These are phyloP conservation scores for Tipula helvola DNA, from an alignment of 2,888 invertebrate genomes.

Conservation along the genomic window DNA sequence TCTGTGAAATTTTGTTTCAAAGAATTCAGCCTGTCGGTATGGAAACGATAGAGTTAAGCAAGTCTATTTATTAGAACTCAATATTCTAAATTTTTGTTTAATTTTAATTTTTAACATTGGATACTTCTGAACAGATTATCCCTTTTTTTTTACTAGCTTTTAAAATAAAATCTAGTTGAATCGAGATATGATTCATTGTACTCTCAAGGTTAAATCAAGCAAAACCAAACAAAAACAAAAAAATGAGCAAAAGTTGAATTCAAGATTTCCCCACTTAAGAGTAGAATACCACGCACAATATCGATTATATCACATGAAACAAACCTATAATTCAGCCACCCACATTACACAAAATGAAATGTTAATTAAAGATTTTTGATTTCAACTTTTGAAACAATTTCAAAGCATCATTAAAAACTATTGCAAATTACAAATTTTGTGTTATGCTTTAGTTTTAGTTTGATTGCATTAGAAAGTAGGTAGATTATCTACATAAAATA, in stretches of 20 bases:
- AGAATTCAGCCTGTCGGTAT: no score
- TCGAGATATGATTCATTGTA: background rate
- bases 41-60: no score
- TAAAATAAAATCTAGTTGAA: no score
- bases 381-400: background rate
- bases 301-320: background rate
- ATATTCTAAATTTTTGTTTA: no score
- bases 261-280: background rate
- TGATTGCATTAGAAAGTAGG: background rate
- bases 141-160: no score
- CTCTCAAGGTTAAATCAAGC: background rate
- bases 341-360: background rate
- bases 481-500: background rate
- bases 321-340: background rate
- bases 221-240: background rate
- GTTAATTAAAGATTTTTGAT: background rate
- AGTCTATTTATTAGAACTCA: no score
- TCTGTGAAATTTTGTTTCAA: no score
- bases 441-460: background rate
- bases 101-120: no score
- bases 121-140: no score
- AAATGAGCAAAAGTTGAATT: background rate
- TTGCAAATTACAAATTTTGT: background rate
- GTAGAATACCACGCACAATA: background rate
- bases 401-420: background rate